phyloP scores from a whole-genome alignment of 2,888 invertebrate species.

The Morinoia aosen region DNA sequence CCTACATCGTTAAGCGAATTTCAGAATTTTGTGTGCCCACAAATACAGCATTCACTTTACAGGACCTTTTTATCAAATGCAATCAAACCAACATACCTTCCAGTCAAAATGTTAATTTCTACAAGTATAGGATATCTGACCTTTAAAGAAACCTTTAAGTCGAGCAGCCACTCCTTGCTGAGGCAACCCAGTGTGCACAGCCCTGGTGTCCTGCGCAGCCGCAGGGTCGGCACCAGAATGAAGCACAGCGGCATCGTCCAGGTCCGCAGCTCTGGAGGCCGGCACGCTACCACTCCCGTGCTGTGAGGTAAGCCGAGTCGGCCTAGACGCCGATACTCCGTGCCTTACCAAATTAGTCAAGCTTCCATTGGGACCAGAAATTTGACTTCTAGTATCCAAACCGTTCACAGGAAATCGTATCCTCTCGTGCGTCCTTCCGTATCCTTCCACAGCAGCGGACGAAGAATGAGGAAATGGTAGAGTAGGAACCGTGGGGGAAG shows the following conservation, averaged over 20 bases:
- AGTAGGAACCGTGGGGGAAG: neutral
- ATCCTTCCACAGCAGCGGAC: neutral
- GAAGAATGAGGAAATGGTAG: neutral
- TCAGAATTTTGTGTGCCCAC: neutral
- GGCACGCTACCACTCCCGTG: neutral
- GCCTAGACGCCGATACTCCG: neutral
- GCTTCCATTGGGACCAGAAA: neutral
- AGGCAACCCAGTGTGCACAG: neutral
- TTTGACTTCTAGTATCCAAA: neutral
- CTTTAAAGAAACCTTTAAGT: conserved; percentile 44
- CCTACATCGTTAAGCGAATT: neutral
- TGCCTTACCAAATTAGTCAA: neutral
- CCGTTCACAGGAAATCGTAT: conserved; percentile 2
- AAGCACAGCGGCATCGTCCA: neutral
- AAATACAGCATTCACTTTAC: neutral
- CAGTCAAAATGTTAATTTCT: neutral
- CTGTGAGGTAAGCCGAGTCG: neutral
- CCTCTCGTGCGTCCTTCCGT: conserved; percentile 26
- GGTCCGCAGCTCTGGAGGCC: neutral
- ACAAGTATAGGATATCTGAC: neutral
- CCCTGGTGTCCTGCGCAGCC: neutral
- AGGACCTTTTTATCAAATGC: neutral
- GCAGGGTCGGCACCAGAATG: neutral
- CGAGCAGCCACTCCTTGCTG: conserved; percentile 31
- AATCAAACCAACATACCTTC: neutral